Percentiles rank a stretch among this genome's conserved stretches.
Conservation (phyloP, 2,888 invertebrate genomes). For the Catocala sponsa region DNA sequence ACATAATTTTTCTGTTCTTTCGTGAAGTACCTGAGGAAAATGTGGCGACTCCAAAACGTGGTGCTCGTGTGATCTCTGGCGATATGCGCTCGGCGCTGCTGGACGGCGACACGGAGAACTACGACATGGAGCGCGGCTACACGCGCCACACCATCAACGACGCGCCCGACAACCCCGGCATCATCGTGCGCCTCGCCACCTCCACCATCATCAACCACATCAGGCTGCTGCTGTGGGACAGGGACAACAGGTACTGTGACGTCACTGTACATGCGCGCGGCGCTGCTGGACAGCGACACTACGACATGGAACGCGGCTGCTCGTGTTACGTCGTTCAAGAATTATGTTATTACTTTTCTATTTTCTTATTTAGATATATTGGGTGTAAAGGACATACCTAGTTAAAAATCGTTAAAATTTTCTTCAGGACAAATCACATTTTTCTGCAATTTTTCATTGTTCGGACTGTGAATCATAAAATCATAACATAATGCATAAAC, state of each 20-base stretch:
- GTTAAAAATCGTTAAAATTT: no score
- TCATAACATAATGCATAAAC: no score
- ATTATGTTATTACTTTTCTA: no score
- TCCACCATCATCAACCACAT: constrained; percentile 98
- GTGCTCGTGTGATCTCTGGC: constrained; percentile 95
- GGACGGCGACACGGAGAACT: constrained; percentile 95
- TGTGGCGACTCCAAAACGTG: constrained; percentile 93
- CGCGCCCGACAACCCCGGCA: constrained; percentile 90
- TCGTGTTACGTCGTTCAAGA: constrained; percentile 89
- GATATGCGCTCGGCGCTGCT: constrained; percentile 96
- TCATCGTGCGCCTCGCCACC: constrained; percentile 94
- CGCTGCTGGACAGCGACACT: constrained; percentile 96
- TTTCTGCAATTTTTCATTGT: no score
- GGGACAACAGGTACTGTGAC: constrained; percentile 91
- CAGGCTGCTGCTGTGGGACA: constrained; percentile 97
- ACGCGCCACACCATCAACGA: constrained; percentile 96
- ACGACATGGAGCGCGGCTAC: constrained; percentile 98
- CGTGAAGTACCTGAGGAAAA: constrained; percentile 95
- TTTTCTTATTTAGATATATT: no score
- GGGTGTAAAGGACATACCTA: no score
- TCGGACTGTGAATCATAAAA: no score
- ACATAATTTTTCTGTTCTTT: background rate
- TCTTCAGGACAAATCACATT: no score
- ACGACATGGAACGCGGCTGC: constrained; percentile 98
- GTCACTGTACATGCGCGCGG: constrained; percentile 91